Conservation (phyloP, 2,113 vertebrate species). For the Psilopsiagon aymara region DNA sequence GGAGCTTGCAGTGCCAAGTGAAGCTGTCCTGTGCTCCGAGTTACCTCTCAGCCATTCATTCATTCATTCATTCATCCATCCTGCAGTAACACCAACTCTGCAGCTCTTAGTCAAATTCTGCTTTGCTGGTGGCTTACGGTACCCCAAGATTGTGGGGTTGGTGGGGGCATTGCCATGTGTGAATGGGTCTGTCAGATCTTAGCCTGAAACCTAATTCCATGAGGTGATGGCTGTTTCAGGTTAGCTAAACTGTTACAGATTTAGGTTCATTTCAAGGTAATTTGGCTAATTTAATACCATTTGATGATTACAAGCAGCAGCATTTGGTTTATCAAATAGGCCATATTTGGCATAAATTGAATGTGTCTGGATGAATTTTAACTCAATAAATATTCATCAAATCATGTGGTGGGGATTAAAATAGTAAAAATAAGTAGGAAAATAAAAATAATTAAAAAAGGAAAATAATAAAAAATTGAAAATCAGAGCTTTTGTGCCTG, state of each 20-base stretch:
- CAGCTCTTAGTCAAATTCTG: too few species aligned
- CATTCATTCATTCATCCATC: not conserved
- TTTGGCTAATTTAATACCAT: not conserved
- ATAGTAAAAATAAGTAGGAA: not conserved
- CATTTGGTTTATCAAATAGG: not conserved
- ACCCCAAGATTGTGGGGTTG: not conserved
- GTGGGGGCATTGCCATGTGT: rapidly evolving
- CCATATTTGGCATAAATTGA: not conserved
- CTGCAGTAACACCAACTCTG: rapidly evolving
- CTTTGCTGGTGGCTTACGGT: rapidly evolving
- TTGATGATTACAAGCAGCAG: not conserved
- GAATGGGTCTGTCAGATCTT: not conserved
- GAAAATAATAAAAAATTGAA: not conserved
- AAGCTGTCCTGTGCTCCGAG: not conserved
- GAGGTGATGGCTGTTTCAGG: rapidly evolving
- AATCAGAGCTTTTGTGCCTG: not conserved
- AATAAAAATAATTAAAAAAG: not conserved
- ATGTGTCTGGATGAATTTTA: not conserved
- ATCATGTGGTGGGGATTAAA: not conserved
- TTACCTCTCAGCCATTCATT: rapidly evolving
- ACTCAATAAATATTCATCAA: not conserved
- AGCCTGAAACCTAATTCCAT: rapidly evolving
- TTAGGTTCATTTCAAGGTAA: not conserved
- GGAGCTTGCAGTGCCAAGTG: rapidly evolving
- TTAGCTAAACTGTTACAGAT: not conserved